A percentile compares a stretch with the other conserved stretches of the same genome.
phyloP scores from a whole-genome alignment of 2,888 invertebrate species.

The Beris morrisii region DNA sequence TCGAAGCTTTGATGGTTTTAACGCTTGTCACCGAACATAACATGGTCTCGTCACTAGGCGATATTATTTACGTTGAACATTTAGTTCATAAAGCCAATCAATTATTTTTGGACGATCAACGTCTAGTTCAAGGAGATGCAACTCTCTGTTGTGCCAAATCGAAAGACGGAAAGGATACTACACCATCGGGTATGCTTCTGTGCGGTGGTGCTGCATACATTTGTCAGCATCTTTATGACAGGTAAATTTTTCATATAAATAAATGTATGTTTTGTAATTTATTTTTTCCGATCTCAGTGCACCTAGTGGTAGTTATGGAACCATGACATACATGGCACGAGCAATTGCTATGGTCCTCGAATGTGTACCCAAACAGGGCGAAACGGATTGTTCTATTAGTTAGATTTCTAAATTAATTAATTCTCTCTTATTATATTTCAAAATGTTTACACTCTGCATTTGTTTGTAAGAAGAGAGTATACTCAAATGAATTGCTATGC shows the following conservation, averaged over 20 bases:
- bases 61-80: constrained; percentile 83
- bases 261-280: constrained; percentile 3
- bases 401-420: constrained; percentile 47
- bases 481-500: neutral
- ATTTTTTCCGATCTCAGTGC: constrained; percentile 64
- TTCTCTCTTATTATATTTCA: constrained; percentile 6
- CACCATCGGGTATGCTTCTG: constrained; percentile 66
- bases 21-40: constrained; percentile 89
- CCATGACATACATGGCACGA: constrained; percentile 94
- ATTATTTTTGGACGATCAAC: constrained; percentile 95
- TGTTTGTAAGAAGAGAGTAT: too few relatives aligned
- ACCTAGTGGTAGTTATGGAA: constrained; percentile 95
- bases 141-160: constrained; percentile 90
- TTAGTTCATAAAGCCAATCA: constrained; percentile 93
- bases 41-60: constrained; percentile 74
- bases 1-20: constrained; percentile 95
- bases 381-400: constrained; percentile 79
- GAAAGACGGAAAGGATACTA: constrained; percentile 63
- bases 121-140: constrained; percentile 86
- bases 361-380: constrained; percentile 73
- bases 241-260: constrained; percentile 42
- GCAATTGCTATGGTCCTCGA: constrained; percentile 76
- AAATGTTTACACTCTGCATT: too few relatives aligned
- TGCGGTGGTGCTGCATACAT: constrained; percentile 95
- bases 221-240: constrained; percentile 94